Evolutionary conservation across 37 sponge, comb jelly and placozoan species (phyloP), one percentile per base, ranked within the genome.

Genomic region (Mnemiopsis leidyi): DNA sequence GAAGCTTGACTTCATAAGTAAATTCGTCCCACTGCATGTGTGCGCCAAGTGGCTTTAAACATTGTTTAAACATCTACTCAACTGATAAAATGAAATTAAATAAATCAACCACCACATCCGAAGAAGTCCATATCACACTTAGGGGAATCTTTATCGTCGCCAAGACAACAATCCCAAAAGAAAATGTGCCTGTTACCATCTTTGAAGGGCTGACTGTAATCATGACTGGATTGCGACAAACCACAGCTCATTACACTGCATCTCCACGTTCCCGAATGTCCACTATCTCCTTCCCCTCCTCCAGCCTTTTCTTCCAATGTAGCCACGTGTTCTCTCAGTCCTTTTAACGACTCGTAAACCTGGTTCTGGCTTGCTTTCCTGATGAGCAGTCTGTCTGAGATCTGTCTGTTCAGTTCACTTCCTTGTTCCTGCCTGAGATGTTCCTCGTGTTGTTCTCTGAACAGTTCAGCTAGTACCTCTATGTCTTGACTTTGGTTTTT

Each of bases 141-240:
- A 20, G 18, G n/a, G 23, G 35, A 38, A n/a, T 85, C 48, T 33
- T 40, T 39, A 23, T 38, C 90, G 20, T n/a, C 61, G 25, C 90
- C 39, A 2, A 85, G 90, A 85, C 90, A 85, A 33, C 90, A 85
- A 40, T 85, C 90, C 90, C 90, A 85, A 37, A 85, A 85, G 61
- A 85, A 85, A 25, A 85, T 85, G 61, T 85, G 90, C 25, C 90
- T 85, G 0, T 85, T 85, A 1, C 90, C 90, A 33, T 85, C 90
- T 13, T 35, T 13, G 29, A 39, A 39, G 7, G 82, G 82, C 3
- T 31, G 35, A 0, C 61, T 28, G 36, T 85, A 33, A 40, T 38
- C 61, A 37, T 85, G 90, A 28, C 23, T 0, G 29, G 40, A 9
- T 0, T 38, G 23, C 3, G 39, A 0, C 0, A 33, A 16, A 0